Conservation (phyloP, 1,140 invertebrate genomes). For the Periplaneta americana region DNA sequence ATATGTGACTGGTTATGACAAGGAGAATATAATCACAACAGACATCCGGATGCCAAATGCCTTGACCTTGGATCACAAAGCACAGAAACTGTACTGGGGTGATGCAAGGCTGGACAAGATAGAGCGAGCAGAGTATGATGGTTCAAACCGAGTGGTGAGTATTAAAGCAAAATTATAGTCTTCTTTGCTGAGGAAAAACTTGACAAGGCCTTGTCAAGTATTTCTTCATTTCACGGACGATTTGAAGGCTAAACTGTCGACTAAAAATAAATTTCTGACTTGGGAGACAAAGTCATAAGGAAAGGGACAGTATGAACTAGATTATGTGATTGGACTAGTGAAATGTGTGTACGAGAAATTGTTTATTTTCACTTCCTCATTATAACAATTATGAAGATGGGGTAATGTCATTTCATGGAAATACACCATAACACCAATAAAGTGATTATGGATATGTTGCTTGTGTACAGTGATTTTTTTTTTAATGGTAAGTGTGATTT, state of each 20-base stretch:
- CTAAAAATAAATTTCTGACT: background rate
- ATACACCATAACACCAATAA: too few relatives aligned
- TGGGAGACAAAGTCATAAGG: too few relatives aligned
- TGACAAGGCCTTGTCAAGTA: too few relatives aligned
- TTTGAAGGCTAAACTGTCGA: background rate
- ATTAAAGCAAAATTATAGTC: too few relatives aligned
- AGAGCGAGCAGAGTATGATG: conserved; percentile 48
- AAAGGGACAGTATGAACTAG: too few relatives aligned
- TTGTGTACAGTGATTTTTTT: too few relatives aligned
- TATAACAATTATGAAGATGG: background rate
- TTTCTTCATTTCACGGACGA: too few relatives aligned
- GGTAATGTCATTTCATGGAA: too few relatives aligned
- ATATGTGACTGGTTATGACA: conserved; percentile 54
- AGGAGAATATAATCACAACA: conserved; percentile 63
- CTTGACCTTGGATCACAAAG: conserved; percentile 63
- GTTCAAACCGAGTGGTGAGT: conserved; percentile 42
- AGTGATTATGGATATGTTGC: too few relatives aligned
- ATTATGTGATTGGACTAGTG: too few relatives aligned
- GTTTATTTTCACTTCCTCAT: background rate
- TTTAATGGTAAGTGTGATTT: too few relatives aligned
- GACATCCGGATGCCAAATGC: conserved; percentile 82
- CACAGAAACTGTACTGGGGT: conserved; percentile 57
- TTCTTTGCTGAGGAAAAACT: too few relatives aligned
- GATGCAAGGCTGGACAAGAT: conserved; percentile 53
- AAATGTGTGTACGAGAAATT: background rate